Conservation (phyloP, 2,888 invertebrate species). For the Tipula unca region DNA sequence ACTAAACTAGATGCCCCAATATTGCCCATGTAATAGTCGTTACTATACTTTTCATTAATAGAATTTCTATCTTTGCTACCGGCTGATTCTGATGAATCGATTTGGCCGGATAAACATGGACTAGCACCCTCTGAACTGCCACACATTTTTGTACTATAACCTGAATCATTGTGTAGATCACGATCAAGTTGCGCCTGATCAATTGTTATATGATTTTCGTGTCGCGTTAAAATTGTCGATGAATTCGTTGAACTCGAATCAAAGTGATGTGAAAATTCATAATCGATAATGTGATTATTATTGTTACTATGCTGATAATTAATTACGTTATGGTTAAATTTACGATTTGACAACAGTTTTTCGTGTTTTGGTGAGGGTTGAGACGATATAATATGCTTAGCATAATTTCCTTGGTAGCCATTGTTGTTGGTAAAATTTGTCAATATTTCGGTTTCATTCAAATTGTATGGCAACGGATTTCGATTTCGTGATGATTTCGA, state of each 20-base stretch:
- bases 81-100: slow-evolving; percentile 22
- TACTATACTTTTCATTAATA: slow-evolving; percentile 30
- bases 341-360: slow-evolving; percentile 26
- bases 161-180: slow-evolving; percentile 73
- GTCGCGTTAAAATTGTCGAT: slow-evolving; percentile 17
- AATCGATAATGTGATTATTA: slow-evolving; percentile 24
- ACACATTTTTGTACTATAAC: slow-evolving; percentile 75
- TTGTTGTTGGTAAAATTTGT: background rate
- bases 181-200: slow-evolving; percentile 44
- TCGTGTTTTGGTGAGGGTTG: slow-evolving; percentile 21
- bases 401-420: background rate
- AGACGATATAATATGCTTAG: background rate
- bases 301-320: background rate
- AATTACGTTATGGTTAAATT: slow-evolving; percentile 22
- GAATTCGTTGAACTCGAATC: slow-evolving; percentile 14
- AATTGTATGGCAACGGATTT: slow-evolving; percentile 26
- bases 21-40: slow-evolving; percentile 30
- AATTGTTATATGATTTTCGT: slow-evolving; percentile 26
- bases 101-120: slow-evolving; percentile 56
- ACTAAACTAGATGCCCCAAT: slow-evolving; percentile 61
- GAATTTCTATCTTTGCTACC: slow-evolving; percentile 10
- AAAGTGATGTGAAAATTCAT: slow-evolving; percentile 24
- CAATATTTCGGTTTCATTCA: slow-evolving; percentile 16
- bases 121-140: slow-evolving; percentile 70
- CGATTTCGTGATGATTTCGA: slow-evolving; percentile 24